Conservation (phyloP, 1,140 invertebrate species). For the Agraylea sexmaculata region DNA sequence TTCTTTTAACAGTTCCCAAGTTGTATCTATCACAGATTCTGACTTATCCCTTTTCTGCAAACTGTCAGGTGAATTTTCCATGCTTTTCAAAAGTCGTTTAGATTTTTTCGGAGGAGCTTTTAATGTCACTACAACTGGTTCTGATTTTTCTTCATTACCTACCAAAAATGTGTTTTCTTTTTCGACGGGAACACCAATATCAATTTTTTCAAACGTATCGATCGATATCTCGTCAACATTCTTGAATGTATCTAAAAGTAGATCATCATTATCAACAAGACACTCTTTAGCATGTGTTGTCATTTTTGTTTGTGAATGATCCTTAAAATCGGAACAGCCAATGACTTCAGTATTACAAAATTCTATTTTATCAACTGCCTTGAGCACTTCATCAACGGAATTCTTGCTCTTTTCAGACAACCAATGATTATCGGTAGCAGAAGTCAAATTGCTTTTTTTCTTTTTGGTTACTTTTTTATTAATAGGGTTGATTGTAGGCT, state of each 20-base stretch:
- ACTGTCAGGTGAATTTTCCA: too few species aligned
- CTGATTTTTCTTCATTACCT: too few species aligned
- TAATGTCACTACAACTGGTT: too few species aligned
- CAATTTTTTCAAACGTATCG: background rate
- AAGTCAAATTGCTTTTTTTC: background rate
- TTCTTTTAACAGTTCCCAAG: conserved; percentile 18
- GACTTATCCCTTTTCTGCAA: too few species aligned
- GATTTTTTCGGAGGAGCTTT: too few species aligned
- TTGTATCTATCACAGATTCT: too few species aligned
- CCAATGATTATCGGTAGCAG: background rate
- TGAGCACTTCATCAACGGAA: conserved; percentile 13
- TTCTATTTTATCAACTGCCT: conserved; percentile 17
- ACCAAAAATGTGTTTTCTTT: too few species aligned
- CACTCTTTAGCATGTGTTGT: too few species aligned
- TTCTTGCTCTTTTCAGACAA: conserved; percentile 1
- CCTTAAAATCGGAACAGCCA: conserved; percentile 6
- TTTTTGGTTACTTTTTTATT: conserved; percentile 6
- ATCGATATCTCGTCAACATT: too few species aligned
- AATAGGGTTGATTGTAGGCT: background rate
- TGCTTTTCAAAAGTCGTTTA: too few species aligned
- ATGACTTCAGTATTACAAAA: conserved; percentile 14
- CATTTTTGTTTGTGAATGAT: conserved; percentile 8
- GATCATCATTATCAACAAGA: too few species aligned
- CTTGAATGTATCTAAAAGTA: too few species aligned
- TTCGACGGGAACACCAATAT: background rate